Evolutionary conservation across 2,888 invertebrate species (phyloP).

Genomic region (Diarsia dahlii): DNA sequence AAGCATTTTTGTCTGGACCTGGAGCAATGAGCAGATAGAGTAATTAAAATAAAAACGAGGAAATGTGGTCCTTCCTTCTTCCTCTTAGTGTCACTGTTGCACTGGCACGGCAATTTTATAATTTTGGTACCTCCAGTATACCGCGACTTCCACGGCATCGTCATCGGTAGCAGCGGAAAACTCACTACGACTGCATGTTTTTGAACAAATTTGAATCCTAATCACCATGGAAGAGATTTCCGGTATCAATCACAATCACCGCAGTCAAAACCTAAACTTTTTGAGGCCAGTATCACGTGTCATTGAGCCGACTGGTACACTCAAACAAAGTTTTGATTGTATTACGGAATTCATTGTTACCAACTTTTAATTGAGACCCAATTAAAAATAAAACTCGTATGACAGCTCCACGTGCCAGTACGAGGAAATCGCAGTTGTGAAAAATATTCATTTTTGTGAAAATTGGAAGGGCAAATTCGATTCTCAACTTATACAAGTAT

Average conservation of each 20-base stretch:
- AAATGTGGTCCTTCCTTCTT: not conserved
- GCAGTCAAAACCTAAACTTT: slow-evolving; percentile 14
- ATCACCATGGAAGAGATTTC: not conserved
- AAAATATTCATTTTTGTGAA: slow-evolving; percentile 7
- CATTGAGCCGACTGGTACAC: slow-evolving; percentile 32
- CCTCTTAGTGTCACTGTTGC: no score
- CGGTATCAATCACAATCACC: not conserved
- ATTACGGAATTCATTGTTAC: slow-evolving; percentile 39
- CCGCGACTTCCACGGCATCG: no score
- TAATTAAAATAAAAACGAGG: not conserved
- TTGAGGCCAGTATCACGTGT: slow-evolving; percentile 23
- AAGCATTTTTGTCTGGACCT: no score
- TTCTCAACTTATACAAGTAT: not conserved
- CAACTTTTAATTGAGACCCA: slow-evolving; percentile 60
- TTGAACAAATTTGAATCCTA: no score
- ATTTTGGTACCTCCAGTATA: no score
- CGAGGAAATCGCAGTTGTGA: slow-evolving; percentile 8
- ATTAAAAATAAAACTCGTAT: slow-evolving; percentile 58
- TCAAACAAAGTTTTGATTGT: slow-evolving; percentile 54
- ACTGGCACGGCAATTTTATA: no score
- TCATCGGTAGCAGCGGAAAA: no score
- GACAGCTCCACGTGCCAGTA: slow-evolving; percentile 27
- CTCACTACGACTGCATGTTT: no score
- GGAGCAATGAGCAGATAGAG: not conserved
- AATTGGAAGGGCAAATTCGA: not conserved